Conservation (phyloP, 2,888 invertebrate species). For the Odontomyia ornata region DNA sequence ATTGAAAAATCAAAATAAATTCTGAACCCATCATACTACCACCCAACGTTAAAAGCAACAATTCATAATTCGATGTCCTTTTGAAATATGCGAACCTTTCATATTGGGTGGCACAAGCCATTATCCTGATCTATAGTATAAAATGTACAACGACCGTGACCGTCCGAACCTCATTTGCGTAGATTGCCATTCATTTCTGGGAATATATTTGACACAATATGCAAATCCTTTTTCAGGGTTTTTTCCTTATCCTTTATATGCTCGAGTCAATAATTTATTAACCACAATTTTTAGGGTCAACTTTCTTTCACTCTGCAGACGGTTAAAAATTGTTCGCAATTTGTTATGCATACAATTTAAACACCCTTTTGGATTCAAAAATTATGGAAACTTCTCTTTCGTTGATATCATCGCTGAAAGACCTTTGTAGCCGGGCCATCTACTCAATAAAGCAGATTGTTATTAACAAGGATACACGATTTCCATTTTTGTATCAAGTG, state of each 20-base stretch:
- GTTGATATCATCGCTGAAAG: not conserved
- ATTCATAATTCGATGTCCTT: not conserved
- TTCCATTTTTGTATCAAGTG: not conserved
- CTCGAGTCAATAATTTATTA: conserved; percentile 45
- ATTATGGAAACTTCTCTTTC: conserved; percentile 39
- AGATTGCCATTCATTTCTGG: conserved; percentile 10
- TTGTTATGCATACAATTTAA: conserved; percentile 50
- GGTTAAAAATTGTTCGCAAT: conserved; percentile 48
- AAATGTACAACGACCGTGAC: not conserved
- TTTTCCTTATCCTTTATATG: not conserved
- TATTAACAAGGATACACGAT: not conserved
- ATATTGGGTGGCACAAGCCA: not conserved
- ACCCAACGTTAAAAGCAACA: too few relatives aligned
- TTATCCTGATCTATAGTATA: conserved; percentile 6
- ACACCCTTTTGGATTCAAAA: conserved; percentile 44
- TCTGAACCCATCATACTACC: too few relatives aligned
- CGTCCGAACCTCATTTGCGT: conserved; percentile 3
- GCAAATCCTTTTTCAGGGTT: not conserved
- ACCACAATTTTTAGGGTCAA: conserved; percentile 36
- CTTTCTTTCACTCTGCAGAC: not conserved
- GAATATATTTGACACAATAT: conserved; percentile 36
- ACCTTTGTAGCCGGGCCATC: not conserved
- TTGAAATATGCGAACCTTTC: not conserved
- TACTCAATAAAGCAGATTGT: conserved; percentile 1
- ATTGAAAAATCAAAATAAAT: too few relatives aligned